Base-by-base conservation (phyloP, 2,888 invertebrate species). In the Melanophora roralis region DNA sequence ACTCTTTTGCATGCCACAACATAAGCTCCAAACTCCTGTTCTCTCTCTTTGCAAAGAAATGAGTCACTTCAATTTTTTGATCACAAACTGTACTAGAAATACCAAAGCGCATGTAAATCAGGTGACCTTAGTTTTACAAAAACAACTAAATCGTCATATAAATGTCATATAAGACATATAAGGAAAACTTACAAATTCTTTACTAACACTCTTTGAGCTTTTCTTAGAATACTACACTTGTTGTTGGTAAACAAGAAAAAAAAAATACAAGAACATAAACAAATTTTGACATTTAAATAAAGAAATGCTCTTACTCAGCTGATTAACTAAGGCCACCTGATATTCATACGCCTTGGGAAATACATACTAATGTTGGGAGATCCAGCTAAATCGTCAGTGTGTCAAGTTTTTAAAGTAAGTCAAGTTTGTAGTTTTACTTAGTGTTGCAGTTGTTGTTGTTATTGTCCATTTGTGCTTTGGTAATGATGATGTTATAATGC, bases 401-500 rank as follows among this genome's bases (percentile, higher is more conserved):
- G 75, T 75, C 75, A 76, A 80, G 80, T 75, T 45, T 79, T 71
- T 79, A 71, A 75, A 76, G 62, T 80, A 75, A 72, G 75, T 72
- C 72, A 76, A 76, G 64, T 51, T 64, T 62, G 60, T 53, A 23
- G 64, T 55, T 23, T n/a, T 47, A 3, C 5, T 36, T 27, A 27
- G 27, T 57, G 1, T n/a, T 55, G 16, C 21, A 23, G n/a, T 38
- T 49, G 12, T 14, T 65, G 21, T 7, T 34, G 38, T 40, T 73
- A 40, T 80, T 76, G 80, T 68, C 59, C 49, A 69, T 69, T 69
- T 49, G 23, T 72, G 57, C 59, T 64, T 71, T 60, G 64, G 68
- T 72, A 68, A 76, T 73, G 68, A 76, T 68, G 72, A 73, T 73
- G 27, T 43, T 78, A 57, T 53, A 64, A 38, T 57, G 27, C 12